Evolutionary conservation across 2,888 invertebrate genomes (phyloP), one percentile per base, ranked within the genome.

Genomic region (Exocentrus adspersus): DNA sequence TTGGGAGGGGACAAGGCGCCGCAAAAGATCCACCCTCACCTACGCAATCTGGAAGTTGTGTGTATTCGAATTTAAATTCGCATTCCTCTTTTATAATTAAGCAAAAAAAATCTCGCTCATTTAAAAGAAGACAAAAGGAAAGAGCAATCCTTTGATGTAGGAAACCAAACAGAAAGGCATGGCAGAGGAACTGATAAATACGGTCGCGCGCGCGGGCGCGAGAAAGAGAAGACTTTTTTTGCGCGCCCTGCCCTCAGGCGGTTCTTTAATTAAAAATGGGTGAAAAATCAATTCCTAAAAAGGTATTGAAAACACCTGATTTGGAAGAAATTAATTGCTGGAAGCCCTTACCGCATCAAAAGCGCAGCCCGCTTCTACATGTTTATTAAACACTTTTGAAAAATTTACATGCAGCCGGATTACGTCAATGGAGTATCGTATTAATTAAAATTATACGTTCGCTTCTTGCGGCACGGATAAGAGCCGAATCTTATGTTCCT

Each of bases 311-410:
- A 74, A 57, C 76, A 78, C 76, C 76, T 79, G 78, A 79, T 78
- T 76, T 75, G 79, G 77, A 78, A 79, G 77, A 77, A 78, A 78
- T 79, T 79, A 79, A 79, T 79, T 79, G 78, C 77, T 76, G 62
- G 66, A 70, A 61, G 61, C 60, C 61, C 64, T 59, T 58, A 32
- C 51, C 54, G 54, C 60, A 61, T 68, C 65, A 69, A 69, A 71
- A 71, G 71, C 62, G 66, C 70, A 65, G 60, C 63, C 50, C 59
- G 37, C 59, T 67, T 60, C n/a, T 66, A 42, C 42, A 58, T 61
- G 60, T 65, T 64, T 62, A 61, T 62, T 51, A 62, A 65, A 68
- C 65, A 63, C 61, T 51, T 59, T 53, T 30, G n/a, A 57, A 57
- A 57, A 46, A 43, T 57, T 46, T 24, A 54, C 54, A 42, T 42